Conservation (phyloP, 2,888 invertebrate genomes). For the Platycnemis pennipes region DNA sequence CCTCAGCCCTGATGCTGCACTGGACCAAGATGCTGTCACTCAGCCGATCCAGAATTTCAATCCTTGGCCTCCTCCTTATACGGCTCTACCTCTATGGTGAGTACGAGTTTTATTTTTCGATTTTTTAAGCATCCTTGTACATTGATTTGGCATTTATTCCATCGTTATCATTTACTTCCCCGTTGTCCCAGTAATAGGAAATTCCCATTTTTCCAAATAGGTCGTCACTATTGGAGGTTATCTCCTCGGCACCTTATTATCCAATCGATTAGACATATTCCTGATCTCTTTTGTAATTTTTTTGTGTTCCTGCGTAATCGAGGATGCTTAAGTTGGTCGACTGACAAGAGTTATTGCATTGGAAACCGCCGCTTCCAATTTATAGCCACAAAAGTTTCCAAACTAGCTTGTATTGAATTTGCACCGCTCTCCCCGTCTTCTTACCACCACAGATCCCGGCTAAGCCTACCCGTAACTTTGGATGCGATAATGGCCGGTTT, state of each 20-base stretch:
- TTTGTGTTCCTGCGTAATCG: background rate
- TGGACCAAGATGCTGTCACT: constrained; percentile 60
- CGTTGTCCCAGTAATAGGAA: background rate
- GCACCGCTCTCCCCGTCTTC: background rate
- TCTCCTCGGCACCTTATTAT: too few species aligned
- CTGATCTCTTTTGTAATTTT: background rate
- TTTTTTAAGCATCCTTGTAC: background rate
- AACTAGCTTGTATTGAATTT: constrained; percentile 13
- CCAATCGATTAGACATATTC: background rate
- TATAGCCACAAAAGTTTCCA: constrained; percentile 10
- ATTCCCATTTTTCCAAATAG: background rate
- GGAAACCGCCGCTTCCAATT: background rate
- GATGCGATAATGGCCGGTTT: constrained; percentile 40
- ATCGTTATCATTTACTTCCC: background rate
- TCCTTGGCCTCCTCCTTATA: constrained; percentile 38
- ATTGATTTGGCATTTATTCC: background rate
- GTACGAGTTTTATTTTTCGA: background rate
- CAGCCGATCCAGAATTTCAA: constrained; percentile 38
- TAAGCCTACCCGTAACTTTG: background rate
- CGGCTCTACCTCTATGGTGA: constrained; percentile 48
- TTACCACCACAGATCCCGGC: background rate
- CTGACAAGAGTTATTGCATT: background rate
- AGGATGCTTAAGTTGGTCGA: constrained; percentile 11
- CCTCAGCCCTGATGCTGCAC: constrained; percentile 25
- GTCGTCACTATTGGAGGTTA: too few species aligned